Evolutionary conservation across 2,797 vertebrate genomes (phyloP).

Genomic region (Clarias laeviceps): DNA sequence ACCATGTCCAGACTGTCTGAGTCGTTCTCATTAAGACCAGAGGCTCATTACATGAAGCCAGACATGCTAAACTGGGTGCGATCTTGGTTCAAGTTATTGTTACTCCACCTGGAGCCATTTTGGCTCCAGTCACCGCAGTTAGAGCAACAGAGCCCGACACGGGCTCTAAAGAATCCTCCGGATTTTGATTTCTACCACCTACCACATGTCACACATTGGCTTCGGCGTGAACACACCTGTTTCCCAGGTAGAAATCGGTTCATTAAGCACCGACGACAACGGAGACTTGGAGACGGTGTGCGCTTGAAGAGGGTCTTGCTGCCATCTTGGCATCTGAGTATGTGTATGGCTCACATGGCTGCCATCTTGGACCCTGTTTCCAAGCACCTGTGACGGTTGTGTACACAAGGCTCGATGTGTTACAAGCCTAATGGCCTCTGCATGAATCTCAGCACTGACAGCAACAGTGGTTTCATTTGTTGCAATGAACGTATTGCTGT

Average conservation of each 20-base stretch:
- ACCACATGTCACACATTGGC: conserved; percentile 46
- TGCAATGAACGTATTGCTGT: conserved; percentile 18
- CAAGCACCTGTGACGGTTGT: conserved; percentile 33
- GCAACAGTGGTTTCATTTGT: conserved; percentile 37
- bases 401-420: conserved; percentile 19
- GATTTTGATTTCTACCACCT: conserved; percentile 36
- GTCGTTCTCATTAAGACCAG: conserved; percentile 48
- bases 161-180: conserved; percentile 20
- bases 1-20: conserved; percentile 47
- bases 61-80: conserved; percentile 51
- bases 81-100: conserved; percentile 53
- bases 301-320: conserved; percentile 27
- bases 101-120: conserved; percentile 57
- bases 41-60: conserved; percentile 46
- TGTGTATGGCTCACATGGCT: conserved; percentile 24
- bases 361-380: conserved; percentile 51
- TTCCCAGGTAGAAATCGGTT: conserved; percentile 46
- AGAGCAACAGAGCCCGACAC: conserved; percentile 41
- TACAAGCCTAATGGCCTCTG: conserved; percentile 39
- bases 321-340: conserved; percentile 42
- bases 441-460: conserved; percentile 29
- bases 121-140: conserved; percentile 45
- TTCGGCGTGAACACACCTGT: conserved; percentile 39
- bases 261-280: conserved; percentile 45
- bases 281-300: conserved; percentile 41